Conservation (phyloP, 1,140 invertebrate species). For the Drosophila suzukii region DNA sequence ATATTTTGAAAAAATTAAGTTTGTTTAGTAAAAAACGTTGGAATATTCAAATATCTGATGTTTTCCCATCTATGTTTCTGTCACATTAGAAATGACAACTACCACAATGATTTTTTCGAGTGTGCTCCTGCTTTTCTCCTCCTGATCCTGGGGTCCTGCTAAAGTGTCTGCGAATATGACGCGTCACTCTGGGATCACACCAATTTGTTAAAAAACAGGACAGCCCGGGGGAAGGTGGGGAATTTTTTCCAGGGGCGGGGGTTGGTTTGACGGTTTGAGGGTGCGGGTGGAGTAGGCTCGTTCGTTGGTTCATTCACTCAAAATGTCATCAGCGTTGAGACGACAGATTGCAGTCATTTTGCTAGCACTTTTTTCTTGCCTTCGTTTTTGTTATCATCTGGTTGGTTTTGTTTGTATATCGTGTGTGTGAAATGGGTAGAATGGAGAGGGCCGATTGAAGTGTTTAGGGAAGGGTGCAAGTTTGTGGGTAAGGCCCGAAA, state of each 20-base stretch:
- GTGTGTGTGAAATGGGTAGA: constrained; percentile 27
- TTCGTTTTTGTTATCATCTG: constrained; percentile 62
- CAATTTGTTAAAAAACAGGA: constrained; percentile 77
- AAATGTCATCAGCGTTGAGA: constrained; percentile 82
- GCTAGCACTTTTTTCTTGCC: constrained; percentile 55
- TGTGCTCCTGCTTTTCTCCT: constrained; percentile 21
- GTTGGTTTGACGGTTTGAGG: constrained; percentile 6
- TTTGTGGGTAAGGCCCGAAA: background rate
- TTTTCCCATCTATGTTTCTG: too few relatives aligned
- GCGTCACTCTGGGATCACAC: constrained; percentile 80
- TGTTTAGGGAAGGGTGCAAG: constrained; percentile 5
- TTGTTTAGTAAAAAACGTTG: too few relatives aligned
- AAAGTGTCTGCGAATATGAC: constrained; percentile 81
- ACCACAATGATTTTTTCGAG: background rate
- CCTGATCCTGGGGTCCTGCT: constrained; percentile 60
- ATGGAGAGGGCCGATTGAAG: constrained; percentile 20
- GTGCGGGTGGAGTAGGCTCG: constrained; percentile 57
- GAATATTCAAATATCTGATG: too few relatives aligned
- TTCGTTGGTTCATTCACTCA: constrained; percentile 74
- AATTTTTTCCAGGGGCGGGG: background rate
- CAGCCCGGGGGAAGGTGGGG: constrained; percentile 10
- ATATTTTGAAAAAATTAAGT: too few relatives aligned
- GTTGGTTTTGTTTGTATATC: constrained; percentile 46
- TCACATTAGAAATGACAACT: too few relatives aligned
- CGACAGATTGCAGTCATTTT: constrained; percentile 82